These are phyloP conservation scores for Scomber colias DNA, from an alignment of 2,113 vertebrate species.

Conservation along the genomic window DNA sequence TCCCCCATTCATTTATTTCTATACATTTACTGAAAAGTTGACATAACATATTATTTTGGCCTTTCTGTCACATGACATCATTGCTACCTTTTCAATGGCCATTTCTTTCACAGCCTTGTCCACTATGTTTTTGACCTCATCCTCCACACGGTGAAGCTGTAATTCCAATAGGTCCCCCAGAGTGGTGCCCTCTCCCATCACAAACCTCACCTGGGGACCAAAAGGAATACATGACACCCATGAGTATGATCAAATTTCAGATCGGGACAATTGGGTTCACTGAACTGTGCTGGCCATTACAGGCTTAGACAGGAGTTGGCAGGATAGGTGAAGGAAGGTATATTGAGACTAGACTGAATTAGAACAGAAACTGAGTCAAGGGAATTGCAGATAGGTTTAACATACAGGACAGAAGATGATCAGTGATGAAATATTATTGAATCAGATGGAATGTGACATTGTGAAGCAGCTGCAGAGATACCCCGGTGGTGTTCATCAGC, in stretches of 20 bases:
- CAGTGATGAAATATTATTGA: conserved; percentile 5
- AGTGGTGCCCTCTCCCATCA: conserved; percentile 80
- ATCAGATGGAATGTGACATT: neutral
- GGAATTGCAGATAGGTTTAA: neutral
- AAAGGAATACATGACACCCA: conserved; percentile 1
- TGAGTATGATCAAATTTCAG: conserved; percentile 45
- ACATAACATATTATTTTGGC: too few species aligned
- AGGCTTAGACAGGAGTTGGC: conserved; percentile 13
- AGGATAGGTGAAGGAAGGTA: neutral
- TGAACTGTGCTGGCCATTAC: conserved; percentile 35
- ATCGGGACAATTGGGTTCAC: conserved; percentile 47
- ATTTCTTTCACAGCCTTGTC: conserved; percentile 87
- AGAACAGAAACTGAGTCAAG: neutral
- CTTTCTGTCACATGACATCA: neutral
- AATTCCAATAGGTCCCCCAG: conserved; percentile 83
- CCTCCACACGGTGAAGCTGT: conserved; percentile 84
- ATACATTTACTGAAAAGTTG: too few species aligned
- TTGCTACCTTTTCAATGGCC: conserved; percentile 82
- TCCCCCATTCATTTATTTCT: too few species aligned
- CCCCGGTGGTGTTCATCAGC: conserved; percentile 83
- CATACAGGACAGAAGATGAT: neutral
- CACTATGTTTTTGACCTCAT: conserved; percentile 87
- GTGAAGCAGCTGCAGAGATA: conserved; percentile 57
- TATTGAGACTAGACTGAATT: conserved; percentile 5
- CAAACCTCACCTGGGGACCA: conserved; percentile 79